Evolutionary conservation across 2,888 invertebrate genomes (phyloP).

Genomic region (Acholoe squamosa): DNA sequence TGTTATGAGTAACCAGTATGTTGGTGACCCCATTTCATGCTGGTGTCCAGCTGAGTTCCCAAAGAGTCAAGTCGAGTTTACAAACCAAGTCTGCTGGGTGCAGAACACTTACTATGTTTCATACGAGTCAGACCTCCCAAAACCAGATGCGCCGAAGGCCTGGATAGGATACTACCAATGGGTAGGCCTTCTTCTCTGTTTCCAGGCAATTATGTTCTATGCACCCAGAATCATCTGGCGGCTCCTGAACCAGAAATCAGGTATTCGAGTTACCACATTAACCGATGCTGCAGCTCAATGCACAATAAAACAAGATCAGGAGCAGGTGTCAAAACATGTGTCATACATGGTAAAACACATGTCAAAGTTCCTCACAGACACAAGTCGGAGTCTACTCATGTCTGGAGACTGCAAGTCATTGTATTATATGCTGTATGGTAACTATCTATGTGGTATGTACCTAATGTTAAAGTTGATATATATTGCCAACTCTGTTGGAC

Average conservation of each 20-base stretch:
- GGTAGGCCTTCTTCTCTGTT: constrained; percentile 82
- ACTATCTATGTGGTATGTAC: constrained; percentile 84
- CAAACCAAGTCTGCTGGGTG: constrained; percentile 84
- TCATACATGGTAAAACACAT: constrained; percentile 80
- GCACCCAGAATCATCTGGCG: constrained; percentile 84
- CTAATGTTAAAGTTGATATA: constrained; percentile 83
- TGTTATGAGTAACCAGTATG: constrained; percentile 65
- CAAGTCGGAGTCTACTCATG: constrained; percentile 79
- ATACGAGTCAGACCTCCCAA: constrained; percentile 82
- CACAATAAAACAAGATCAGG: constrained; percentile 66
- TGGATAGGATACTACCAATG: constrained; percentile 84
- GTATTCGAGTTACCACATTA: constrained; percentile 66
- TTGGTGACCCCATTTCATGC: constrained; percentile 69
- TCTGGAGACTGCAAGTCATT: constrained; percentile 75
- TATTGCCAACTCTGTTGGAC: constrained; percentile 83
- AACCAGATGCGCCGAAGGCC: constrained; percentile 79
- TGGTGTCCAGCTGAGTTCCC: constrained; percentile 70
- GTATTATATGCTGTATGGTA: constrained; percentile 82
- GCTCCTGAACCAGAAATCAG: constrained; percentile 75
- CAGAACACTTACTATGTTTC: constrained; percentile 84
- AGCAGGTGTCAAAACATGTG: constrained; percentile 74
- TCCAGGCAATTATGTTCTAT: constrained; percentile 70
- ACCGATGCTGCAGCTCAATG: constrained; percentile 69
- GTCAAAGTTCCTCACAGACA: constrained; percentile 82
- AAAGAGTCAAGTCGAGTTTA: constrained; percentile 68